A percentile compares a stretch with the other conserved stretches of the same genome.
Evolutionary conservation across 2,888 invertebrate species (phyloP).

Genomic region (Lathronympha strigana): DNA sequence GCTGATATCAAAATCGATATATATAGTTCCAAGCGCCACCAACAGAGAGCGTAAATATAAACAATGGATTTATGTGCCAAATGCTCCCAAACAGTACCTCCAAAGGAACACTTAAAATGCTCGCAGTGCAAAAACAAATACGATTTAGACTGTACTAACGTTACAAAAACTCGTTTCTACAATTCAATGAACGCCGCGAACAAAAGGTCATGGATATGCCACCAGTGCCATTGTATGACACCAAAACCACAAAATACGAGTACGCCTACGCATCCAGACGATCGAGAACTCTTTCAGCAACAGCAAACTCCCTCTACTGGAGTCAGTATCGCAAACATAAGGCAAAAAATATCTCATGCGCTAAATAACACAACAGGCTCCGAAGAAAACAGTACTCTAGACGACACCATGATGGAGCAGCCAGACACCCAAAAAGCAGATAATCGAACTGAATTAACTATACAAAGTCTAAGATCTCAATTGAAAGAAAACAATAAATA

Average conservation of each 20-base stretch:
- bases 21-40: background rate
- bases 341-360: background rate
- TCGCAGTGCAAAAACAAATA: background rate
- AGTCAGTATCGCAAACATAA: background rate
- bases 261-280: background rate
- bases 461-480: background rate
- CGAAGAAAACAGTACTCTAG: background rate
- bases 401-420: background rate
- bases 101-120: background rate
- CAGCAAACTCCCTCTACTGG: too few species aligned
- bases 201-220: background rate
- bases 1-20: background rate
- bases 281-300: background rate
- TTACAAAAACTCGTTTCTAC: background rate
- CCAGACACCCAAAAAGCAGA: background rate
- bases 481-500: conserved; percentile 20
- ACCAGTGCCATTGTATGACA: background rate
- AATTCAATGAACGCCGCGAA: background rate
- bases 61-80: background rate
- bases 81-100: background rate
- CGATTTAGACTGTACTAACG: background rate
- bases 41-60: background rate
- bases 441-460: background rate
- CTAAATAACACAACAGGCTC: background rate
- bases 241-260: background rate